phyloP scores from a whole-genome alignment of 2,113 vertebrate species.

The Panthera uncia region DNA sequence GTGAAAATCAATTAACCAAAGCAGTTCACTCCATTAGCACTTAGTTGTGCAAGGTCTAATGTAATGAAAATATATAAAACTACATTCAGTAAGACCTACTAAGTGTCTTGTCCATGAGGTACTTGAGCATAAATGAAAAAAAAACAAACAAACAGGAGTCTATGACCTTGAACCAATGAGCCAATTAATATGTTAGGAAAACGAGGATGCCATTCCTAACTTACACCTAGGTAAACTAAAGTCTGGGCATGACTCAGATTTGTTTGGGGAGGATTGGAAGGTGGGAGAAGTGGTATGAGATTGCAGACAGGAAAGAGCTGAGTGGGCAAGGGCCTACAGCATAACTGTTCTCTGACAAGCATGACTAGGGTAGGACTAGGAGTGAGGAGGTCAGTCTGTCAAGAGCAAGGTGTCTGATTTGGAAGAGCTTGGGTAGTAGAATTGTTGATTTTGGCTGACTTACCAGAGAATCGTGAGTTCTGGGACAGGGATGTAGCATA shows the following conservation, averaged over 20 bases:
- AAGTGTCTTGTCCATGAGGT: neutral
- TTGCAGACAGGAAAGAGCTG: neutral
- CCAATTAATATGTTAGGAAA: neutral
- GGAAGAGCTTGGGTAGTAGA: neutral
- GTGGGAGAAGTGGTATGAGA: neutral
- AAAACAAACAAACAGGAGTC: neutral
- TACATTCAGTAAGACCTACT: neutral
- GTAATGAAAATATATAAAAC: neutral
- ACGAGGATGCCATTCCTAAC: neutral
- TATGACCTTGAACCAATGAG: neutral
- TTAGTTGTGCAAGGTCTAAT: neutral
- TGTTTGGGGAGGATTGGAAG: neutral
- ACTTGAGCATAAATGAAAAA: neutral
- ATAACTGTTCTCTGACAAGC: neutral
- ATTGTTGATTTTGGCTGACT: neutral
- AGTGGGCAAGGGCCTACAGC: neutral
- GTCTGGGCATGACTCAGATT: neutral
- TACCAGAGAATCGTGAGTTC: neutral
- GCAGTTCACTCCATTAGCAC: neutral
- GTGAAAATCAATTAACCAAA: conserved; percentile 18
- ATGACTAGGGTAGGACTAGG: neutral
- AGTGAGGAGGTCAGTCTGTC: neutral
- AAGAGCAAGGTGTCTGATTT: neutral
- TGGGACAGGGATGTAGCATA: neutral
- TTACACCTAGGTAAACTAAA: neutral